Base-by-base conservation (phyloP, 2,797 vertebrate genomes). In the Lates japonicus region DNA sequence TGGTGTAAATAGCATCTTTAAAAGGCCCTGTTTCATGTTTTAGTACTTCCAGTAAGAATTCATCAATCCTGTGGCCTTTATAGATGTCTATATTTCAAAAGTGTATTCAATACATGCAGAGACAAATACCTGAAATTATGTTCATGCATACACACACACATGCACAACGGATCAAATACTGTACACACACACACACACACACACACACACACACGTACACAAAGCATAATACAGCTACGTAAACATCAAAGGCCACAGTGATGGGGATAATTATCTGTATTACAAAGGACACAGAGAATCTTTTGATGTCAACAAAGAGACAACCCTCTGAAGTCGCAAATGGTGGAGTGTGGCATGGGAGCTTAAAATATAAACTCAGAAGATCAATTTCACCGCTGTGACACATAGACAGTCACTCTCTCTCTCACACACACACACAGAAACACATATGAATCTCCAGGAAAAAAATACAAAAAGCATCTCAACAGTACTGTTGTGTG, bases 231-330 rank as follows among this genome's bases (percentile, higher is more conserved):
- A 46, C 70, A 59, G 67, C 65, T n/a, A 68, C 66, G 62, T 80
- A 78, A 76, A 86, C 81, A 86, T 93, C 87, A 90, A 91, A 87
- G 84, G 33, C 44, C 14, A 39, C 65, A 76, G 70, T 85, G 85
- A 84, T 85, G 75, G 70, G 77, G 66, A 85, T 87, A 90, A 88
- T 92, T 89, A 84, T 76, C 59, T 81, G 80, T 76, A 78, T 87
- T 83, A 86, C 61, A 87, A 90, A 90, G 82, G 70, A 90, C 73
- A 80, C 63, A 49, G 66, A 65, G 67, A 71, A 84, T 81, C 78
- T 80, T 90, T 89, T 91, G 88, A 93, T 91, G 86, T 85, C 72
- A 84, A 83, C 83, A 89, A 86, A 84, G 84, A 88, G 59, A 80
- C 67, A 77, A 60, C 33, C 51, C 68, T 85, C 74, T 84, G 84